phyloP scores from a whole-genome alignment of 2,888 invertebrate genomes.

The Heliothis peltigera region DNA sequence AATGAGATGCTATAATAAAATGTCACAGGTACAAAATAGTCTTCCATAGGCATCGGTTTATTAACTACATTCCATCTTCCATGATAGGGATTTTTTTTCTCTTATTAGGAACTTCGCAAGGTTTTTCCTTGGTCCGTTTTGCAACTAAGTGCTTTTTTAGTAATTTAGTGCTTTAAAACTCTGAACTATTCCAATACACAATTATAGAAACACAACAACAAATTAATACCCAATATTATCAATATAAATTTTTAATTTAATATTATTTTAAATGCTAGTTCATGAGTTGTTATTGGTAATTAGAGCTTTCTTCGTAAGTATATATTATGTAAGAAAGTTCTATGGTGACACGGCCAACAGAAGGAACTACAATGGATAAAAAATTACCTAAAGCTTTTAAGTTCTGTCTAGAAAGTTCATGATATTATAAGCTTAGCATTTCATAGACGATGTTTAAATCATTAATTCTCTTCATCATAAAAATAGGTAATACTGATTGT shows the following conservation, averaged over 20 bases:
- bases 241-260: no score
- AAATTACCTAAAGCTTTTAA: background rate
- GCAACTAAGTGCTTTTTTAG: no score
- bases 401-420: no score
- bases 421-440: background rate
- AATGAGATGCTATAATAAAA: conserved; percentile 56
- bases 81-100: conserved; percentile 11
- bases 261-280: no score
- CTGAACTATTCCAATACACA: no score
- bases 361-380: conserved; percentile 14
- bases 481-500: conserved; percentile 21
- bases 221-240: no score
- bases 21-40: conserved; percentile 49
- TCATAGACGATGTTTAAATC: background rate
- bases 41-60: conserved; percentile 33
- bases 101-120: conserved; percentile 4
- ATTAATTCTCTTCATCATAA: conserved; percentile 11
- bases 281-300: no score
- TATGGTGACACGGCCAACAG: conserved; percentile 8
- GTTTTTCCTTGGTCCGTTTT: conserved; percentile 11
- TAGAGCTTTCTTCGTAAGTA: background rate
- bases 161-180: background rate
- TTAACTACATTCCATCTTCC: conserved; percentile 38
- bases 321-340: conserved; percentile 46
- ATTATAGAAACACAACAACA: no score